Percentiles rank a stretch among this genome's conserved stretches.
phyloP scores from a whole-genome alignment of 2,113 vertebrate genomes.

The Strigops habroptila region DNA sequence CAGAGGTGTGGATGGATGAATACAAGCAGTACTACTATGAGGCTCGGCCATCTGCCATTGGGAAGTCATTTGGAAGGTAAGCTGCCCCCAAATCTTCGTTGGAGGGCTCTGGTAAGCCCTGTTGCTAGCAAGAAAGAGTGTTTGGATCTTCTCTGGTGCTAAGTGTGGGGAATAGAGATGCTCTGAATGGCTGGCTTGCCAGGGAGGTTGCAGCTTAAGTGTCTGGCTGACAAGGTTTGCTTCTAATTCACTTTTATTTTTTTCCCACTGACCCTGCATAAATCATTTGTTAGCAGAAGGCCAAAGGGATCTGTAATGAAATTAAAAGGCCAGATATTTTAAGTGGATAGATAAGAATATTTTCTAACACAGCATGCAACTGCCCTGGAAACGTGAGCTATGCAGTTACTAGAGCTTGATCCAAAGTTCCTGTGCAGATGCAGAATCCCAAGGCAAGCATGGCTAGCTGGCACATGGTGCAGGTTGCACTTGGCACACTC shows the following conservation, averaged over 20 bases:
- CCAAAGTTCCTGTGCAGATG: background rate
- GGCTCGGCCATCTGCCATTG: slow-evolving; percentile 91
- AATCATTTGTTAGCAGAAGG: background rate
- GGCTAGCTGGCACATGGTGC: background rate
- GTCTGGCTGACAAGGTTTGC: background rate
- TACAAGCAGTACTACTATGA: slow-evolving; percentile 98
- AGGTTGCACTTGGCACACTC: background rate
- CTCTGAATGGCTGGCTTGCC: background rate
- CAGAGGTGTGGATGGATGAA: slow-evolving; percentile 99
- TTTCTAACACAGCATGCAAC: background rate
- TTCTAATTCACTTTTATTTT: background rate
- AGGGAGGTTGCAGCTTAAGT: background rate
- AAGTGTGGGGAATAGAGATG: background rate
- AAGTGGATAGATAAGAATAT: background rate
- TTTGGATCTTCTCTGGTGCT: background rate
- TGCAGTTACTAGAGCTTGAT: background rate
- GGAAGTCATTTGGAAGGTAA: slow-evolving; percentile 93
- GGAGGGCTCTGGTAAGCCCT: background rate
- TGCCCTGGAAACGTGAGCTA: background rate
- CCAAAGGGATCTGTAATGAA: background rate
- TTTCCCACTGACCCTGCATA: background rate
- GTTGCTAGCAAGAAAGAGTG: background rate
- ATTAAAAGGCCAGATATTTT: background rate
- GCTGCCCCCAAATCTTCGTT: background rate
- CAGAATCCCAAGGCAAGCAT: background rate